Percentiles rank a stretch among this genome's conserved stretches.
phyloP scores from a whole-genome alignment of 2,888 invertebrate species.

The Meghimatium bilineatum region DNA sequence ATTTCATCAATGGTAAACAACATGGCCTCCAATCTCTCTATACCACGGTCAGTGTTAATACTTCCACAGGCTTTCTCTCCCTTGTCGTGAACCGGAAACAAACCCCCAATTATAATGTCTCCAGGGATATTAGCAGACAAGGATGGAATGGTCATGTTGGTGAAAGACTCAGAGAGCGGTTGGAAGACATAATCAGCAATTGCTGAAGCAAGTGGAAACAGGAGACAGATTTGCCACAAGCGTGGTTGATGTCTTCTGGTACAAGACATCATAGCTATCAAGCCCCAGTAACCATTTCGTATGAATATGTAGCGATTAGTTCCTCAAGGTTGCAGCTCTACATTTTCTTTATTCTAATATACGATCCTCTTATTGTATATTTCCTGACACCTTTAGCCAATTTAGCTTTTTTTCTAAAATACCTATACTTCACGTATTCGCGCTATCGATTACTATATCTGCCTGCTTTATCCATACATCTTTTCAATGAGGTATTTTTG shows the following conservation, averaged over 20 bases:
- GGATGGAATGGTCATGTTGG: constrained; percentile 19
- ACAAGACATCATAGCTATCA: neutral
- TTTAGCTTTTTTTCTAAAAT: too few species aligned
- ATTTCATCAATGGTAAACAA: constrained; percentile 81
- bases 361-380: neutral
- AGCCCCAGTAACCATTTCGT: neutral
- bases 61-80: constrained; percentile 77
- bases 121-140: constrained; percentile 74
- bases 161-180: neutral
- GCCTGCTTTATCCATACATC: too few species aligned
- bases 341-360: neutral
- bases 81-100: constrained; percentile 82
- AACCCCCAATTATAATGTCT: constrained; percentile 80
- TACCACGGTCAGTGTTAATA: constrained; percentile 78
- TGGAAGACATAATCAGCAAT: constrained; percentile 20
- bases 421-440: too few species aligned
- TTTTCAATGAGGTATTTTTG: too few species aligned
- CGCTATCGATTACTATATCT: too few species aligned
- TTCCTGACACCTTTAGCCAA: neutral
- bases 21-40: constrained; percentile 82
- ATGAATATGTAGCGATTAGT: neutral
- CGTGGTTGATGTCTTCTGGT: neutral
- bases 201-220: neutral
- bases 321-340: too few species aligned
- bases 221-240: constrained; percentile 8